Base-by-base conservation (phyloP, 2,113 vertebrate genomes). In the Pachyramphus minor region DNA sequence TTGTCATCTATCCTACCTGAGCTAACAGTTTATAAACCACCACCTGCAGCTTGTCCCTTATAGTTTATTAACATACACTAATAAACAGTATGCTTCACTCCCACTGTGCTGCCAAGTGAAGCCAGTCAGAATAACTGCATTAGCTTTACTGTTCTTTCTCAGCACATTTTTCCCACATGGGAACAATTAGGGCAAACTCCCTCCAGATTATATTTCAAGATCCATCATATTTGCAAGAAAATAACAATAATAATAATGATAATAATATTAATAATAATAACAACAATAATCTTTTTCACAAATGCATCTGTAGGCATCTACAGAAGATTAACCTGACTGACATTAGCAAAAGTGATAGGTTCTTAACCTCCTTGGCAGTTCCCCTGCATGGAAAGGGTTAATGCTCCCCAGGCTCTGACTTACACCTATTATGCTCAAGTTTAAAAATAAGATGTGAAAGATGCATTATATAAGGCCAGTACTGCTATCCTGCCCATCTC, bases 371-470 rank as follows among this genome's bases (percentile, higher is more conserved):
- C 79, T 52, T 12, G 1, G 55, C 42, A 49, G 41, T 25, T 42
- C 59, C 73, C 37, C 86, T 60, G 56, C 18, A 14, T 3, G 15
- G 77, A 84, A 62, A 27, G 89, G 94, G 97, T 95, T 96, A 91
- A 97, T 69, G 55, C 55, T 87, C 89, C 80, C 94, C 92, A 71
- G 69, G 96, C 95, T 94, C 87, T 24, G 23, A 89, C 94, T 97
- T 90, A 62, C 91, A 96, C 95, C 97, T 97, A 97, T 98, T 97
- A 97, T 97, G 88, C 95, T 97, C 71, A 93, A 96, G 94, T 98
- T 98, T 98, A 98, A 98, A 98, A 98, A 98, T 98, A 98, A 98
- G 97, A 98, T 98, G 95, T 97, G 97, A 97, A 97, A 97, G 97
- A 97, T 95, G 96, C 96, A 97, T 98, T 98, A 97, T 97, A 97